These are phyloP conservation scores for Microtus agrestis DNA, from an alignment of 2,797 vertebrate species.

Conservation along the genomic window DNA sequence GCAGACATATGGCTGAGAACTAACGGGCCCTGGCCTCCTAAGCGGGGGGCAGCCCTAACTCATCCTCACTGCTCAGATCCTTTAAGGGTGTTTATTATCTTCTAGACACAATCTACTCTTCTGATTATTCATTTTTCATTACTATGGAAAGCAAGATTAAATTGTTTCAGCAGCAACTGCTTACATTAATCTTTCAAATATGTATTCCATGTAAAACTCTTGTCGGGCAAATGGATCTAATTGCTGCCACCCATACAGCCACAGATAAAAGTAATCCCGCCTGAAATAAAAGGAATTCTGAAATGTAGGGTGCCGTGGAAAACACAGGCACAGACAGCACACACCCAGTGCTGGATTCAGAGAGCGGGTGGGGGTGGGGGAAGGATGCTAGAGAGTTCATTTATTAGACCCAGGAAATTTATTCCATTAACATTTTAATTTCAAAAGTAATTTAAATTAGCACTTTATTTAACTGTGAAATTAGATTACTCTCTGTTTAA, in stretches of 20 bases:
- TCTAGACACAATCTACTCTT: conserved; percentile 80
- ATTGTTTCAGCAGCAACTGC: conserved; percentile 82
- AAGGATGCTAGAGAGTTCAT: conserved; percentile 6
- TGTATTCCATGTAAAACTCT: conserved; percentile 77
- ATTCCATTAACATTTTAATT: conserved; percentile 78
- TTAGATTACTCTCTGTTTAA: conserved; percentile 75
- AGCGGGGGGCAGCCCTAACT: conserved; percentile 67
- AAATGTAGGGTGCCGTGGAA: conserved; percentile 1
- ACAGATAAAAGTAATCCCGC: conserved; percentile 71
- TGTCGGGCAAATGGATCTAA: conserved; percentile 73
- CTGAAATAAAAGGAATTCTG: conserved; percentile 81
- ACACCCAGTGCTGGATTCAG: not conserved
- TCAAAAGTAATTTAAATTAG: conserved; percentile 81
- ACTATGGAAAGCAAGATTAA: conserved; percentile 84
- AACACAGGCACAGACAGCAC: conserved; percentile 26
- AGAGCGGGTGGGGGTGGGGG: not conserved
- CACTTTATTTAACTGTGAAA: conserved; percentile 80
- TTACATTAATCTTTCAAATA: conserved; percentile 84
- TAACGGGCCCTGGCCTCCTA: not conserved
- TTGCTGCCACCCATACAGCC: conserved; percentile 79
- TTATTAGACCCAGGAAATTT: conserved; percentile 71
- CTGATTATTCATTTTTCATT: conserved; percentile 86
- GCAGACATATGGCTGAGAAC: not conserved
- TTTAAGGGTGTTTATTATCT: conserved; percentile 79
- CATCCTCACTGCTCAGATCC: conserved; percentile 58